Conservation (phyloP, 2,797 vertebrate genomes). For the Lerista edwardsae region DNA sequence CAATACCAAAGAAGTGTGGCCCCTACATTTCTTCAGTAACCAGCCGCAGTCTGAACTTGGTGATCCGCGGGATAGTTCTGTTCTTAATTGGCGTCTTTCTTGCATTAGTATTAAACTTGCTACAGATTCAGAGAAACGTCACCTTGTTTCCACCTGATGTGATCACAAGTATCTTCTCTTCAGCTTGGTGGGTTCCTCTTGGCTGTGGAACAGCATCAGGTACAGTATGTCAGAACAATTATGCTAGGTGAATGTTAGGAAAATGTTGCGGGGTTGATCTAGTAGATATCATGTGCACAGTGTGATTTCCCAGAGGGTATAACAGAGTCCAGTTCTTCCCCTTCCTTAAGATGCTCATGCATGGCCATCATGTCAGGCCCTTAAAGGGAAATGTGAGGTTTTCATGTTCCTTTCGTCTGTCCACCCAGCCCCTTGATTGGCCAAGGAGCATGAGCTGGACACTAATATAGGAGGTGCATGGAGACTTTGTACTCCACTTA, state of each 20-base stretch:
- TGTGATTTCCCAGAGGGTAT: fast-evolving
- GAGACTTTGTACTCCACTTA: not conserved
- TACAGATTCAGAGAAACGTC: conserved; percentile 95
- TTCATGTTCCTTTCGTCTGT: not conserved
- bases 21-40: conserved; percentile 87
- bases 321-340: not conserved
- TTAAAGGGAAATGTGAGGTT: not conserved
- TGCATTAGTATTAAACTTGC: conserved; percentile 91
- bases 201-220: conserved; percentile 95
- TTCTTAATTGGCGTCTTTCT: conserved; percentile 93
- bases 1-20: conserved; percentile 73
- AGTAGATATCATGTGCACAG: not conserved
- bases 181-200: conserved; percentile 95
- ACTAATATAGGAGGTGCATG: not conserved
- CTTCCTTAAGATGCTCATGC: no score
- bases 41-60: conserved; percentile 86
- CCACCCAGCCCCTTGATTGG: no score
- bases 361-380: not conserved
- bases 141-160: conserved; percentile 95
- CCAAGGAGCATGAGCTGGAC: not conserved
- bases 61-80: conserved; percentile 87
- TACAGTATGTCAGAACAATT: conserved; percentile 70
- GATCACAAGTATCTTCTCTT: conserved; percentile 94
- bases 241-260: not conserved
- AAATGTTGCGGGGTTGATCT: not conserved